Conservation (phyloP, 2,113 vertebrate species). For the Cyanistes caeruleus region DNA sequence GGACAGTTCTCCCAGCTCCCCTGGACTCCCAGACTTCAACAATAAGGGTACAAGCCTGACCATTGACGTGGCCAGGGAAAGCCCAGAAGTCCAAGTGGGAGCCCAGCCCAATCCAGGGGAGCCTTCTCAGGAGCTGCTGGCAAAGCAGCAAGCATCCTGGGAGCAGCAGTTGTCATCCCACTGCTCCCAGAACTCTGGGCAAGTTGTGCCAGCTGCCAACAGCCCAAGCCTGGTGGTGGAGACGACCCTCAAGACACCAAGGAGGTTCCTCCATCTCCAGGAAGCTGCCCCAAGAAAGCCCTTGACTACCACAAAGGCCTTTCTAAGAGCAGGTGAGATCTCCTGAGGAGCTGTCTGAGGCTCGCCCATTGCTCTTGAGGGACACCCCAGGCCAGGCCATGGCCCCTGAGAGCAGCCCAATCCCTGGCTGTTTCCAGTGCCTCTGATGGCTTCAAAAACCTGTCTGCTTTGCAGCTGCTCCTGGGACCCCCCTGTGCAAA, state of each 20-base stretch:
- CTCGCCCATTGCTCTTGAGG: background rate
- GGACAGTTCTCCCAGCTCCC: background rate
- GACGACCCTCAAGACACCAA: too few relatives aligned
- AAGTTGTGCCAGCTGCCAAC: too few relatives aligned
- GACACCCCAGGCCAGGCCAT: background rate
- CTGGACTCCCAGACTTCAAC: too few relatives aligned
- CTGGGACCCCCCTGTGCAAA: background rate
- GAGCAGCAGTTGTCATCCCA: background rate
- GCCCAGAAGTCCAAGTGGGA: background rate
- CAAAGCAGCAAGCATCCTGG: background rate
- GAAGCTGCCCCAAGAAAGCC: background rate
- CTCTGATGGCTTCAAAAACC: background rate
- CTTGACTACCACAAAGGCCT: rapidly evolving
- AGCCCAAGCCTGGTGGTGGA: background rate
- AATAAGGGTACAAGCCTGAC: rapidly evolving
- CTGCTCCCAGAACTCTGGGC: background rate
- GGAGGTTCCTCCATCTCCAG: background rate
- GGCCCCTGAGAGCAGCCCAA: background rate
- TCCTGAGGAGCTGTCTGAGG: background rate
- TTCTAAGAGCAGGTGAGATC: background rate
- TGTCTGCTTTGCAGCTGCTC: background rate
- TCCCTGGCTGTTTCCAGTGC: background rate
- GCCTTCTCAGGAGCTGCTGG: background rate
- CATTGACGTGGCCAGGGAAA: background rate
- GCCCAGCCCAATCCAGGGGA: background rate